Base-by-base conservation (phyloP, 1,140 invertebrate species). In the Trichonephila inaurata region DNA sequence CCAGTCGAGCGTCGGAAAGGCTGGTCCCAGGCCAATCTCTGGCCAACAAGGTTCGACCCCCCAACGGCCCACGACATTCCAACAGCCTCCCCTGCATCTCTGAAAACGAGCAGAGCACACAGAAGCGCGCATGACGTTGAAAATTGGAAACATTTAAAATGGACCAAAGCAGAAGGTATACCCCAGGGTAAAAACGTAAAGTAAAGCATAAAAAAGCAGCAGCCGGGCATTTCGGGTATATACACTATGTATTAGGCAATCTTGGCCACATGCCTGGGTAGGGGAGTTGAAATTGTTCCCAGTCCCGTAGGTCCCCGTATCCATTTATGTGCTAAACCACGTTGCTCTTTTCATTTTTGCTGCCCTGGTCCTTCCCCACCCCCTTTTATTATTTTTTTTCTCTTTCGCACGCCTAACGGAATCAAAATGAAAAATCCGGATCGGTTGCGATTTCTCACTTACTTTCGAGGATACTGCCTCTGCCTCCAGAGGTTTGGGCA, bases 111-210 rank as follows among this genome's bases (percentile, higher is more conserved):
- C 58, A 64, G 60, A 60, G n/a, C 85, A 87, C 60, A 87, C 58
- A 87, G 16, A 21, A 60, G 44, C 18, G 10, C 44, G 85, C 85
- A 87, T 87, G 85, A 24, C 60, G 85, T 77, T 60, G 85, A 89
- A 89, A 89, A 89, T 89, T 89, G 88, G 88, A 89, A 89, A 89
- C 62, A 89, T 89, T 89, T 89, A 89, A 89, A 89, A 89, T 89
- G 88, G 88, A 89, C 88, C 88, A 72, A 69, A 21, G 88, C 88
- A 89, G 88, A 19, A 58, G 40, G 66, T 21, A 89, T 72, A 44
- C 88, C 88, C 88, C 21, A 24, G 88, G 69, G 88, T 40, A 40
- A 89, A 60, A 66, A 89, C 88, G 88, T 69, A 89, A 77, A 77
- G 72, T 77, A 77, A 77, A 77, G 72, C 72, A 89, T 85, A 85